A percentile compares a stretch with the other conserved stretches of the same genome.
Evolutionary conservation across 2,888 invertebrate genomes (phyloP).

Genomic region (Chesias legatella): DNA sequence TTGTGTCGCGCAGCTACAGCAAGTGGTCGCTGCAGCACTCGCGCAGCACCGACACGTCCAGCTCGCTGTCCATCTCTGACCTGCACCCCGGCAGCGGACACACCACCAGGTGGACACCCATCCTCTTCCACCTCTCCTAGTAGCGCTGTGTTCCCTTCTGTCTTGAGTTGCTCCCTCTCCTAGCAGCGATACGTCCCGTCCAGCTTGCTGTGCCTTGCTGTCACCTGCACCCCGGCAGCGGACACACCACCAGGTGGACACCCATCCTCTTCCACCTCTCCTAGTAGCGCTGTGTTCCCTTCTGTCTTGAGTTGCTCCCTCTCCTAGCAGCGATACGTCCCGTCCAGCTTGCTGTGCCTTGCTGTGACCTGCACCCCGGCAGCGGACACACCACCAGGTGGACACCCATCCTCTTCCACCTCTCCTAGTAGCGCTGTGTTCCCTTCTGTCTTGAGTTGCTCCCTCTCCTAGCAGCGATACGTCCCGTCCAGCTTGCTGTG

Average conservation of each 20-base stretch:
- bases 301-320: too few species aligned
- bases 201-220: slow-evolving; percentile 56
- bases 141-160: too few species aligned
- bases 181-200: slow-evolving; percentile 21
- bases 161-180: too few species aligned
- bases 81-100: slow-evolving; percentile 47
- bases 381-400: slow-evolving; percentile 52
- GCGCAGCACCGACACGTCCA: slow-evolving; percentile 63
- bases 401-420: neutral
- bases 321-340: too few species aligned
- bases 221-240: slow-evolving; percentile 49
- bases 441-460: too few species aligned
- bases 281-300: too few species aligned
- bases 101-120: slow-evolving; percentile 45
- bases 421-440: too few species aligned
- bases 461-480: too few species aligned
- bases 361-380: slow-evolving; percentile 48
- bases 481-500: slow-evolving; percentile 52
- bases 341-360: slow-evolving; percentile 56
- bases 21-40: slow-evolving; percentile 73
- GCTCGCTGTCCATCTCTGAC: slow-evolving; percentile 56
- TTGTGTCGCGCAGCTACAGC: slow-evolving; percentile 57
- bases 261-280: neutral
- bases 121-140: too few species aligned
- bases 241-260: slow-evolving; percentile 47